Evolutionary conservation across 2,113 vertebrate genomes (phyloP).

Genomic region (Fulica atra): DNA sequence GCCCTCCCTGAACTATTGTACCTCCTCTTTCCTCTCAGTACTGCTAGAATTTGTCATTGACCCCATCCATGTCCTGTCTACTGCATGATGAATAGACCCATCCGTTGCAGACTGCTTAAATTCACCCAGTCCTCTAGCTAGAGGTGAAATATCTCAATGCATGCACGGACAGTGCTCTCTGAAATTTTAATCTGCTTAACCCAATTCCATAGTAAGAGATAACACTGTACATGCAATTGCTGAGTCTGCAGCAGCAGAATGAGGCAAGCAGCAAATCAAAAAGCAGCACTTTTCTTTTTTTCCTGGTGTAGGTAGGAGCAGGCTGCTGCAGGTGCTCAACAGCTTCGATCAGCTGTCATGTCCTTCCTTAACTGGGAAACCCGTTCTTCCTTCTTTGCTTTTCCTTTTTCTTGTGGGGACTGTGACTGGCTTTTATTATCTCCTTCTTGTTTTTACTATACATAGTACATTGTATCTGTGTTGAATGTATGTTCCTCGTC

Average conservation of each 20-base stretch:
- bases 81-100: background rate
- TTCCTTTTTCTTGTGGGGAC: background rate
- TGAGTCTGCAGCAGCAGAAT: slow-evolving; percentile 4
- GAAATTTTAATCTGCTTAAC: slow-evolving; percentile 32
- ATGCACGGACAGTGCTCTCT: background rate
- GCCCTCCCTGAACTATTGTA: background rate
- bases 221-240: background rate
- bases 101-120: background rate
- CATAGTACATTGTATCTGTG: background rate
- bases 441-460: background rate
- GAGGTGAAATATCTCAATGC: background rate
- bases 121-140: background rate
- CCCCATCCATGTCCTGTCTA: background rate
- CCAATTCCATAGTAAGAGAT: background rate
- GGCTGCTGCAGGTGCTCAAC: background rate
- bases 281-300: background rate
- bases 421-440: background rate
- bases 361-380: background rate
- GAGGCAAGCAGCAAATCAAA: background rate
- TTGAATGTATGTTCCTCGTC: background rate
- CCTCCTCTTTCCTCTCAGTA: background rate
- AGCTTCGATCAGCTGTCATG: background rate
- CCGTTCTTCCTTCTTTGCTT: background rate
- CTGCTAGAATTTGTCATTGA: background rate
- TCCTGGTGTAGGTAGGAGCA: background rate